A percentile compares a stretch with the other conserved stretches of the same genome.
Evolutionary conservation across 1,140 invertebrate genomes (phyloP).

Genomic region (Myzus persicae): DNA sequence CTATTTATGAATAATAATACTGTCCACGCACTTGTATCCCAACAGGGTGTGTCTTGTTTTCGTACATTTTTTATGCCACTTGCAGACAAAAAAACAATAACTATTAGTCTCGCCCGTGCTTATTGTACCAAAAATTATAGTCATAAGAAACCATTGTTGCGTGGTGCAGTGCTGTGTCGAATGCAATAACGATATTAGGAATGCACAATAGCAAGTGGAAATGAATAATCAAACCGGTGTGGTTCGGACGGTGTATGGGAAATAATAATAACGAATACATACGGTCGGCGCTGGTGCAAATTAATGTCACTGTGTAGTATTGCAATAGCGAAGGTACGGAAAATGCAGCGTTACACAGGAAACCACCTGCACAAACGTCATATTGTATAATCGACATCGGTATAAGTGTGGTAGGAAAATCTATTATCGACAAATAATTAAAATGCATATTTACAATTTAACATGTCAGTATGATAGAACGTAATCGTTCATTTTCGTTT

Average conservation of each 20-base stretch:
- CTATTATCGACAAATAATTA: background rate
- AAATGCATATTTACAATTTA: background rate
- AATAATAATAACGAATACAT: background rate
- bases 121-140: background rate
- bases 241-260: background rate
- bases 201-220: background rate
- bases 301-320: background rate
- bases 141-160: background rate
- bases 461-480: background rate
- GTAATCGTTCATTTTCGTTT: background rate
- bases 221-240: background rate
- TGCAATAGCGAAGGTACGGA: background rate
- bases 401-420: background rate
- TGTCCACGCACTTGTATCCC: background rate
- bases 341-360: background rate
- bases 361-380: background rate
- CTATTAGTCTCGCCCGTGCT: background rate
- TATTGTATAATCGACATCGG: background rate
- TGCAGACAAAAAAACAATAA: background rate
- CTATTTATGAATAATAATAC: background rate
- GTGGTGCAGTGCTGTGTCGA: background rate
- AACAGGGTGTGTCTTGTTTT: no score
- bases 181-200: background rate
- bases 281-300: background rate
- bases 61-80: background rate